phyloP scores from a whole-genome alignment of 2,113 vertebrate genomes.

The Heterotilapia buettikoferi region DNA sequence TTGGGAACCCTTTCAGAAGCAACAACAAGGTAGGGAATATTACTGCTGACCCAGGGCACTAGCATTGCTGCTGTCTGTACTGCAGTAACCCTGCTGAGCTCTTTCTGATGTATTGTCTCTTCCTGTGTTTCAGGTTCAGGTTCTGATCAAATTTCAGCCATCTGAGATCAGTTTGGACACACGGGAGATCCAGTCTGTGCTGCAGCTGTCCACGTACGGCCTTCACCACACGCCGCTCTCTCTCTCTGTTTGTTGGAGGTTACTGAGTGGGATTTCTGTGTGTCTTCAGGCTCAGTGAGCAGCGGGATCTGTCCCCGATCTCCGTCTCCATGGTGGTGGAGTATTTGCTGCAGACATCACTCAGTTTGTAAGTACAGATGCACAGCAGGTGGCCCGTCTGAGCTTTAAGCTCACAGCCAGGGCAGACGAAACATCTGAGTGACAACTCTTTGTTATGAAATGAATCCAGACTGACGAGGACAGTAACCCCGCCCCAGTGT shows the following conservation, averaged over 20 bases:
- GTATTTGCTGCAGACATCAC: constrained; percentile 73
- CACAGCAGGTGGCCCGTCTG: neutral
- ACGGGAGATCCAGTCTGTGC: constrained; percentile 57
- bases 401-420: neutral
- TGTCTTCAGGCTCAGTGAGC: constrained; percentile 78
- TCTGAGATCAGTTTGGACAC: constrained; percentile 74
- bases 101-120: neutral
- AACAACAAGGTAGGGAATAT: constrained; percentile 73
- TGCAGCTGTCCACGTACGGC: constrained; percentile 84
- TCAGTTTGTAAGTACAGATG: constrained; percentile 41
- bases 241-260: neutral
- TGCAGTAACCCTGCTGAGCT: neutral
- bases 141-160: constrained; percentile 80
- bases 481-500: neutral
- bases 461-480: neutral
- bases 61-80: no score
- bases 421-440: neutral
- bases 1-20: constrained; percentile 86
- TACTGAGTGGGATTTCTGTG: neutral
- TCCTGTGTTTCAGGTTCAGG: constrained; percentile 68
- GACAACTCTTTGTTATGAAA: neutral
- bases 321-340: constrained; percentile 74
- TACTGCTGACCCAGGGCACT: neutral
- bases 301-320: constrained; percentile 71
- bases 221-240: neutral